These are phyloP conservation scores for Hormaphis cornu DNA, from an alignment of 1,140 invertebrate species.

Conservation along the genomic window DNA sequence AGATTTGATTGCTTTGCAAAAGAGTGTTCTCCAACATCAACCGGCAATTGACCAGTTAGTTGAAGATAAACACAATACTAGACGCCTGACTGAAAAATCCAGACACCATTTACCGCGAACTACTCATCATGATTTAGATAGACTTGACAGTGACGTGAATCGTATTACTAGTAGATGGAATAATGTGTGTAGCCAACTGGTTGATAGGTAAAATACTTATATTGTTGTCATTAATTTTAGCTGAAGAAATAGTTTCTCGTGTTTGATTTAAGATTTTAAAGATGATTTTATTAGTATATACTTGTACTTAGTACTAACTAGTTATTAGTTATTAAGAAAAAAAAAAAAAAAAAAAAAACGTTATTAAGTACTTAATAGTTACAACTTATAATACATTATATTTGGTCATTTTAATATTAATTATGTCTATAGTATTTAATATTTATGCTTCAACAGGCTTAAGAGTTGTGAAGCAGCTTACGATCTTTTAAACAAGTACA, in stretches of 20 bases:
- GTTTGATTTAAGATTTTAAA: too few relatives aligned
- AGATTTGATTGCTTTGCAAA: slow-evolving; percentile 67
- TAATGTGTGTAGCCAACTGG: slow-evolving; percentile 78
- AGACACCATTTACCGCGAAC: slow-evolving; percentile 54
- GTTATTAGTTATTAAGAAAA: too few relatives aligned
- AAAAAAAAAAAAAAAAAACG: too few relatives aligned
- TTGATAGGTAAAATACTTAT: slow-evolving; percentile 59
- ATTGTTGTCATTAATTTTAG: background rate
- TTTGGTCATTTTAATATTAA: background rate
- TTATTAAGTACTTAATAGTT: too few relatives aligned
- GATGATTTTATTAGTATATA: too few relatives aligned
- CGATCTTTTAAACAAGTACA: slow-evolving; percentile 74
- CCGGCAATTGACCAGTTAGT: slow-evolving; percentile 79
- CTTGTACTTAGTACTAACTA: too few relatives aligned
- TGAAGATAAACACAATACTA: slow-evolving; percentile 76
- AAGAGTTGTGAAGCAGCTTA: slow-evolving; percentile 77
- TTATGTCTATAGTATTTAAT: background rate
- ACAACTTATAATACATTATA: too few relatives aligned
- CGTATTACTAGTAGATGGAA: slow-evolving; percentile 81
- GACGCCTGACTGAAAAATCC: slow-evolving; percentile 76
- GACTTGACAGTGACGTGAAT: slow-evolving; percentile 85
- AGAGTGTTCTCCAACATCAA: slow-evolving; percentile 72
- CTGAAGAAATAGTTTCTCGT: too few relatives aligned
- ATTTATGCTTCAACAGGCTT: slow-evolving; percentile 49
- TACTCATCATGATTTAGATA: slow-evolving; percentile 74